phyloP scores from a whole-genome alignment of 2,888 invertebrate species.

The Hofmannophila pseudospretella region DNA sequence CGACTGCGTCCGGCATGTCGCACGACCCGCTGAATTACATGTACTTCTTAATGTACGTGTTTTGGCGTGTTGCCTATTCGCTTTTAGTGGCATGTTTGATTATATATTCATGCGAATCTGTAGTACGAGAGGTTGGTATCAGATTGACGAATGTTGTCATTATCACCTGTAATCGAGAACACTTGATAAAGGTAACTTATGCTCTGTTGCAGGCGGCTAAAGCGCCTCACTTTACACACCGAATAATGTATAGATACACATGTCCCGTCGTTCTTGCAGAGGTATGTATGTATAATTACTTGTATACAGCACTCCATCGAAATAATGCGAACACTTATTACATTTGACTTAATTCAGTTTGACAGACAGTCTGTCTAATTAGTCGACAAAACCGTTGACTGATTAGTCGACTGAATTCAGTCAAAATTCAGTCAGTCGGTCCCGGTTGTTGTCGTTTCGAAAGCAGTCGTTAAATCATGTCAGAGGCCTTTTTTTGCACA shows the following conservation, averaged over 20 bases:
- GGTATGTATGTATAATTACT: conserved; percentile 39
- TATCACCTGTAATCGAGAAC: too few relatives aligned
- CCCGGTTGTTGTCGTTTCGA: too few relatives aligned
- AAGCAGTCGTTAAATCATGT: too few relatives aligned
- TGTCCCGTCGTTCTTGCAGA: conserved; percentile 36
- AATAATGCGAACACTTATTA: too few relatives aligned
- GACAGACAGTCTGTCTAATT: too few relatives aligned
- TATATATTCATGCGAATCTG: conserved; percentile 37
- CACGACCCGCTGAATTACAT: conserved; percentile 39
- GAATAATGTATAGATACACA: conserved; percentile 46
- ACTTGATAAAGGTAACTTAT: not conserved
- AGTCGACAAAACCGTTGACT: too few relatives aligned
- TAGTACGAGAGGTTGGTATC: conserved; percentile 35
- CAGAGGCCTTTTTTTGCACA: too few relatives aligned
- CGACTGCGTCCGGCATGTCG: conserved; percentile 50
- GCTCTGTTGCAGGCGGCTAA: conserved; percentile 41
- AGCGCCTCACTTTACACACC: conserved; percentile 38
- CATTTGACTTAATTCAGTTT: too few relatives aligned
- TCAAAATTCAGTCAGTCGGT: too few relatives aligned
- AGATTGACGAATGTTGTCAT: too few relatives aligned
- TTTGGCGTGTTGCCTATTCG: conserved; percentile 45
- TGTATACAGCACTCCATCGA: too few relatives aligned
- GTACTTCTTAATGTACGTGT: conserved; percentile 40
- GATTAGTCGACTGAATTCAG: too few relatives aligned
- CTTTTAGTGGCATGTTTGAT: conserved; percentile 31